A percentile compares a stretch with the other conserved stretches of the same genome.
Conservation (phyloP, 2,113 vertebrate genomes). For the Butorides virescens region DNA sequence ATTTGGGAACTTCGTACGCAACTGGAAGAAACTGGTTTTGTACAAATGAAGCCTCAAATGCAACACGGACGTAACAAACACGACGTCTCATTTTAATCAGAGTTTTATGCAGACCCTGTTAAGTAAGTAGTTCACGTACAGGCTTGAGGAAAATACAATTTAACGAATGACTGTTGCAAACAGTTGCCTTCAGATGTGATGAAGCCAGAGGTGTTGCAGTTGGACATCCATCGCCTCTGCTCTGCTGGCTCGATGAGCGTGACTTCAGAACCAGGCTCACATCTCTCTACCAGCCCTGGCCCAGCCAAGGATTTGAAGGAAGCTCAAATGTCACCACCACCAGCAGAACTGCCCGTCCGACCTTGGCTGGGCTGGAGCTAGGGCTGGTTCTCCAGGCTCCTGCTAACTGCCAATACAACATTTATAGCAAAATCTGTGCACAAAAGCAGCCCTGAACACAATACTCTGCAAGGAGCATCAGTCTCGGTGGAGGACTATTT, state of each 20-base stretch:
- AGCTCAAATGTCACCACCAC: neutral
- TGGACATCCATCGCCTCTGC: neutral
- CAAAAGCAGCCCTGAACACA: neutral
- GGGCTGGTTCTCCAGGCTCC: neutral
- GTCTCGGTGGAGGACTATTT: neutral
- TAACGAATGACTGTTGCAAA: neutral
- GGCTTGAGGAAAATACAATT: neutral
- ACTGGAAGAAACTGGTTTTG: neutral
- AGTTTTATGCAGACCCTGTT: neutral
- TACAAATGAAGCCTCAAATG: neutral
- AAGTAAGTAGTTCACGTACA: neutral
- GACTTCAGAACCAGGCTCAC: neutral
- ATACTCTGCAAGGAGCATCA: neutral
- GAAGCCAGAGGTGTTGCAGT: neutral
- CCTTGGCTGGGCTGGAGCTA: neutral
- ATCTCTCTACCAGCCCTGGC: neutral
- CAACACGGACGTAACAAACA: neutral
- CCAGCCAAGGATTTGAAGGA: too few relatives aligned
- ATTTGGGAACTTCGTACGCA: neutral
- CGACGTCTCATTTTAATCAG: neutral
- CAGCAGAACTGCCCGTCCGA: neutral
- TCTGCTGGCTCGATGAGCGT: fast-evolving
- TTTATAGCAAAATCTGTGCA: neutral
- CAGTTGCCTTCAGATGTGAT: neutral
- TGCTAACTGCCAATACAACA: neutral